Evolutionary conservation across 1,140 invertebrate genomes (phyloP), one percentile per base, ranked within the genome.

Genomic region (Brachionus manjavacas): DNA sequence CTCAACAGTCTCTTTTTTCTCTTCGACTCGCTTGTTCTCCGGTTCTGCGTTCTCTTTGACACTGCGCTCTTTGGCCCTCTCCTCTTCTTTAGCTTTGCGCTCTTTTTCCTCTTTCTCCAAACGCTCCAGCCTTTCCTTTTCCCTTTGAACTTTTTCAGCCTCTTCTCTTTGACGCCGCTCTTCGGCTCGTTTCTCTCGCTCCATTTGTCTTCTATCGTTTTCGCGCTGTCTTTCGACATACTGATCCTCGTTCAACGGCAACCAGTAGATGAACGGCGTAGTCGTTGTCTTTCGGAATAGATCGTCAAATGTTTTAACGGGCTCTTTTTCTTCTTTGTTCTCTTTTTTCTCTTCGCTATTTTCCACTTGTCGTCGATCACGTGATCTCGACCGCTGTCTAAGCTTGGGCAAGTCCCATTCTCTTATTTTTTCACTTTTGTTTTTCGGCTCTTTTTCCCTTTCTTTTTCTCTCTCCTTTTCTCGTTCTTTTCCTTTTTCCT

Each of bases 251-350:
- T 95, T 96, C 81, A 98, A 92, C 41, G 96, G 96, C 86, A 98
- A 90, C 96, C 96, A 99, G 89, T 99, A 99, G 90, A 99, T 96
- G 91, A 94, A 95, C 55, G 97, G 96, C 43, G 93, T 94, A 3
- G 94, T 92, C 89, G 96, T 97, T 3, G 97, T 98, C 91, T 98
- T 98, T 86, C 93, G 92, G 90, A 99, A 99, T 64, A 98, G 91
- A 91, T 98, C 96, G 91, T 99, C 96, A 85, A 98, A 91, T 83
- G 96, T 91, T 89, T 97, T 97, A n/a, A 93, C 93, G 2, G 93
- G 92, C 85, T 95, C 94, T 85, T 89, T 88, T 87, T 95, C 28
- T 43, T 43, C 68, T 86, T 87, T 72, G 87, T 87, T 52, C 43
- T 46, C 66, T 87, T 89, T 93, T 60, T 14, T 81, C 35, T 70